These are phyloP conservation scores for Odontesthes bonariensis DNA, from an alignment of 2,113 vertebrate species.

Conservation along the genomic window DNA sequence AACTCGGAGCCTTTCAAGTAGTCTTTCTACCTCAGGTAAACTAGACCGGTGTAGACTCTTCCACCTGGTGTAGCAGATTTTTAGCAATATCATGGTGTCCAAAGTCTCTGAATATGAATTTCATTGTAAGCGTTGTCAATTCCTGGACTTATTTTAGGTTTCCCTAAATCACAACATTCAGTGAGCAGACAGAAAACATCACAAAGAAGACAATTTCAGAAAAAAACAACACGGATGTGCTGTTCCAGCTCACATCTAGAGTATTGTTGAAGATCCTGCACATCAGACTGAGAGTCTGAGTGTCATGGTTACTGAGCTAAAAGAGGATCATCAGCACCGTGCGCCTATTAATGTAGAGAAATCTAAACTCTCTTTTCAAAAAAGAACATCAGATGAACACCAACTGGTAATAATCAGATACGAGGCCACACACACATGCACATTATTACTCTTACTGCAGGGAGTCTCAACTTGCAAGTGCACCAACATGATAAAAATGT, in stretches of 20 bases:
- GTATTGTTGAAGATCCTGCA: constrained; percentile 41
- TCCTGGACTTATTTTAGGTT: background rate
- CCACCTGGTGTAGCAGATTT: too few relatives aligned
- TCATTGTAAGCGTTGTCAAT: background rate
- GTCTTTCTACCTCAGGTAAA: too few relatives aligned
- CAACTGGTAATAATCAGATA: constrained; percentile 55
- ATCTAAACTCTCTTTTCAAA: constrained; percentile 62
- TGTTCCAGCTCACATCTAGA: constrained; percentile 42
- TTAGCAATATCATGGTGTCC: background rate
- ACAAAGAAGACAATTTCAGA: background rate
- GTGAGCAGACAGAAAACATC: constrained; percentile 13
- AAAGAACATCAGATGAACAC: constrained; percentile 44
- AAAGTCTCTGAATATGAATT: background rate
- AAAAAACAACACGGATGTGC: constrained; percentile 30
- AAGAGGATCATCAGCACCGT: constrained; percentile 60
- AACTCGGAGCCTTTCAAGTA: too few relatives aligned
- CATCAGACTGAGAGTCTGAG: constrained; percentile 53
- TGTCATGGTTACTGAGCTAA: constrained; percentile 78
- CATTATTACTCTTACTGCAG: background rate
- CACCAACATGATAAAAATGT: background rate
- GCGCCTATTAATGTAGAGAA: constrained; percentile 59
- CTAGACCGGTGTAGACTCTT: too few relatives aligned
- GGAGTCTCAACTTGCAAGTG: background rate
- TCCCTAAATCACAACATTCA: background rate
- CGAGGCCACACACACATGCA: constrained; percentile 8